These are phyloP conservation scores for Cinara cedri DNA, from an alignment of 2,888 invertebrate species.

Conservation along the genomic window DNA sequence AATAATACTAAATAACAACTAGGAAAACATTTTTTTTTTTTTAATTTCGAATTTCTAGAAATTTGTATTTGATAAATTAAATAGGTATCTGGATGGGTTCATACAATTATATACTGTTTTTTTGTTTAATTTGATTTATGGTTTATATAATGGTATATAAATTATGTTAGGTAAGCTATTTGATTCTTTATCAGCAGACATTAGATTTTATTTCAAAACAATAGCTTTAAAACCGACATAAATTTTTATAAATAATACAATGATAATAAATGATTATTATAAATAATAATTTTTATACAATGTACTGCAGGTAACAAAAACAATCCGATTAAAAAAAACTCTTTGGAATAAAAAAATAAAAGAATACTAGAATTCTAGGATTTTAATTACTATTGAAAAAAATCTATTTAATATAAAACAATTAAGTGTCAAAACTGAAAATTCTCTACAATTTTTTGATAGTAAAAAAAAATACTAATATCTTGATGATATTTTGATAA, in stretches of 20 bases:
- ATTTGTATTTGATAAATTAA: too few relatives aligned
- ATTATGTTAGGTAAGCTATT: background rate
- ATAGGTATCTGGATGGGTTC: too few relatives aligned
- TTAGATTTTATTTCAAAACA: too few relatives aligned
- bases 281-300: slow-evolving; percentile 18
- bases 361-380: background rate
- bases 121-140: too few relatives aligned
- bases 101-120: too few relatives aligned
- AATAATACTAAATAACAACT: too few relatives aligned
- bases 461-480: background rate
- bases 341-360: background rate
- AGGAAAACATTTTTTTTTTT: too few relatives aligned
- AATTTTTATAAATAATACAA: too few relatives aligned
- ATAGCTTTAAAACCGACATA: background rate
- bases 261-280: too few relatives aligned
- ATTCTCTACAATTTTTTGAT: background rate
- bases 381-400: slow-evolving; percentile 38
- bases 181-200: background rate
- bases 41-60: too few relatives aligned
- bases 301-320: background rate
- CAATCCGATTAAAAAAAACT: slow-evolving; percentile 1
- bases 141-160: too few relatives aligned
- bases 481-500: too few relatives aligned
- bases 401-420: background rate
- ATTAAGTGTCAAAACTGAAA: background rate